phyloP scores from a whole-genome alignment of 1,140 invertebrate genomes.

The Maniola jurtina region DNA sequence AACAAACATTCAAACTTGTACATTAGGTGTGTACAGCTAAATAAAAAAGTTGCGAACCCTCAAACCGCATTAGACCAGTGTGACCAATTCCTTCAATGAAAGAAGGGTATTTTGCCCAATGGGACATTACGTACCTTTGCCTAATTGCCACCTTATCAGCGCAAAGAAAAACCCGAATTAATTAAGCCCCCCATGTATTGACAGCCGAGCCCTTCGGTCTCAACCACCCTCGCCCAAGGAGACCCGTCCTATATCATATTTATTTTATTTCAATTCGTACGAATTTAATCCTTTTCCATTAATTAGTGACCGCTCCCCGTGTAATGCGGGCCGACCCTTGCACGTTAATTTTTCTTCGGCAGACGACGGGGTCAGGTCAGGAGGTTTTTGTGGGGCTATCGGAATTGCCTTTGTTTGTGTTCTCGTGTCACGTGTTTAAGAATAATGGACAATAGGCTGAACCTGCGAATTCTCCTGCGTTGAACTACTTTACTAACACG shows the following conservation, averaged over 20 bases:
- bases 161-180: conserved; percentile 41
- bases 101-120: not conserved
- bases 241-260: conserved; percentile 71
- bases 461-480: not conserved
- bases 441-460: conserved; percentile 20
- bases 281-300: conserved; percentile 78
- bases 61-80: not conserved
- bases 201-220: conserved; percentile 41
- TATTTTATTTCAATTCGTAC: conserved; percentile 77
- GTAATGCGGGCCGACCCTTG: conserved; percentile 63
- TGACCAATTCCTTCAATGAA: not conserved
- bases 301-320: conserved; percentile 72
- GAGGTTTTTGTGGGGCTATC: conserved; percentile 11
- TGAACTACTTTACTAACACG: not conserved
- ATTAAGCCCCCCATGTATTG: conserved; percentile 49
- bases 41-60: too few relatives aligned
- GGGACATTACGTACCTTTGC: not conserved
- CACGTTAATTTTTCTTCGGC: conserved; percentile 69
- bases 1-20: too few relatives aligned
- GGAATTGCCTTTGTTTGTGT: conserved; percentile 12
- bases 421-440: not conserved
- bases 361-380: conserved; percentile 22
- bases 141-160: conserved; percentile 11
- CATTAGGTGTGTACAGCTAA: too few relatives aligned
- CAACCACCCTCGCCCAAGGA: conserved; percentile 56